Conservation (phyloP, 37 sponge, comb jelly and placozoan genomes). For the Eunapius fragilis region DNA sequence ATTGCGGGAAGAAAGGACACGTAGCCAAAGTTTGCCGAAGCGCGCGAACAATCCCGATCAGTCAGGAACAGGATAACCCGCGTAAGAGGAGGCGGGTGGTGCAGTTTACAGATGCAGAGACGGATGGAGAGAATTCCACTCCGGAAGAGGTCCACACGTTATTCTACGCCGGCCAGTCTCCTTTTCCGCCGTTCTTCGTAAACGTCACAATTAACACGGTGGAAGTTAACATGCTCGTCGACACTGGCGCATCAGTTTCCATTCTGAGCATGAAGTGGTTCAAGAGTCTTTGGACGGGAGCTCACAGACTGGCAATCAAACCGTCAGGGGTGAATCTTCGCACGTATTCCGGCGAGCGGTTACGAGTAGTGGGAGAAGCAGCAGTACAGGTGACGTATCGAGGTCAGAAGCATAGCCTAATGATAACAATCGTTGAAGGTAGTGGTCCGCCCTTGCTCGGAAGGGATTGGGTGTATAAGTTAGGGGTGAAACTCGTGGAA, state of each 20-base stretch:
- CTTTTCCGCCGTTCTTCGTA: not conserved
- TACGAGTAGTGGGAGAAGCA: not conserved
- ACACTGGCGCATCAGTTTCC: slow-evolving; percentile 19
- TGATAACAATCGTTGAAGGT: no score
- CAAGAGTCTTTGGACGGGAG: not conserved
- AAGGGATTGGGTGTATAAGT: no score
- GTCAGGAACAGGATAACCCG: not conserved
- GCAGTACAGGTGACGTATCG: no score
- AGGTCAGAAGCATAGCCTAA: no score
- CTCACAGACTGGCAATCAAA: not conserved
- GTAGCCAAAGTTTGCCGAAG: not conserved
- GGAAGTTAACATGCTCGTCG: not conserved
- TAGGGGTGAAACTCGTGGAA: no score
- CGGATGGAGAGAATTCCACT: not conserved
- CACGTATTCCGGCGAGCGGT: not conserved
- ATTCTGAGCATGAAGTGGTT: not conserved
- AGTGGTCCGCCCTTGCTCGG: no score
- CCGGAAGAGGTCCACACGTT: not conserved
- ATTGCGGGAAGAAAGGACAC: not conserved
- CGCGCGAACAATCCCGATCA: not conserved
- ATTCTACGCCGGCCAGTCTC: not conserved
- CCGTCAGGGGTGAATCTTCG: not conserved
- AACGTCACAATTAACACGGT: not conserved
- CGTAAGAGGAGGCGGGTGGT: not conserved
- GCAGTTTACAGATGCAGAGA: slow-evolving; percentile 1